These are phyloP conservation scores for Zoanthus sansibaricus DNA, from an alignment of 92 coral and sea anemone species.

Conservation along the genomic window DNA sequence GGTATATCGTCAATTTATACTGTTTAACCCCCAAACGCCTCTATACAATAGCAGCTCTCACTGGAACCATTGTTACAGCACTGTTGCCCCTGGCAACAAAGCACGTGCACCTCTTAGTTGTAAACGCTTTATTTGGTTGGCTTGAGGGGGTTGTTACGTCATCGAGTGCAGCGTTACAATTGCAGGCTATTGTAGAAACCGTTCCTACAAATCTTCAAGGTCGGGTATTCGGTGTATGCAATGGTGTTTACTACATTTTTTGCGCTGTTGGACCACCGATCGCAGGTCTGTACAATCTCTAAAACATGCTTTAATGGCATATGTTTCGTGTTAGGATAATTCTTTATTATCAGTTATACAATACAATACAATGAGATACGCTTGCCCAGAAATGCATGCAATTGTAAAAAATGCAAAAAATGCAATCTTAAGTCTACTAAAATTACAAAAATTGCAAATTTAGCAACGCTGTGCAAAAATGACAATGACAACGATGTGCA, in stretches of 20 bases:
- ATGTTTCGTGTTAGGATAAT: too few species aligned
- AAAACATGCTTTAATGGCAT: too few species aligned
- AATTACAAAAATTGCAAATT: too few species aligned
- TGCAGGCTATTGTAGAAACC: neutral
- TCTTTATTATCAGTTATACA: too few species aligned
- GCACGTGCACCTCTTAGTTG: neutral
- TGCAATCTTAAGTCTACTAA: neutral
- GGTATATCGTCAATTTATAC: neutral
- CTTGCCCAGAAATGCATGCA: too few species aligned
- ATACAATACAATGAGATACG: neutral
- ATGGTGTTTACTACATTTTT: neutral
- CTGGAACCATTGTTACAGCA: neutral
- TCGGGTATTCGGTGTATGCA: neutral
- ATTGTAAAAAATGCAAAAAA: neutral
- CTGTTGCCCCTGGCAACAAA: constrained; percentile 17
- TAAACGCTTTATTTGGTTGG: neutral
- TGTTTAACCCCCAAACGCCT: neutral
- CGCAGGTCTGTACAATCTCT: neutral
- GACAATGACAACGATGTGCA: too few species aligned
- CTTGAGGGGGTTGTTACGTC: neutral
- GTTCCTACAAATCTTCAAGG: neutral
- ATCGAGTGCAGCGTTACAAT: neutral
- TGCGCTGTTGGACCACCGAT: constrained; percentile 5
- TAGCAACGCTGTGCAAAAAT: too few species aligned
- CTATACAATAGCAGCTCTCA: neutral